These are phyloP conservation scores for Marronus borbonicus DNA, from an alignment of 2,888 invertebrate species.

Conservation along the genomic window DNA sequence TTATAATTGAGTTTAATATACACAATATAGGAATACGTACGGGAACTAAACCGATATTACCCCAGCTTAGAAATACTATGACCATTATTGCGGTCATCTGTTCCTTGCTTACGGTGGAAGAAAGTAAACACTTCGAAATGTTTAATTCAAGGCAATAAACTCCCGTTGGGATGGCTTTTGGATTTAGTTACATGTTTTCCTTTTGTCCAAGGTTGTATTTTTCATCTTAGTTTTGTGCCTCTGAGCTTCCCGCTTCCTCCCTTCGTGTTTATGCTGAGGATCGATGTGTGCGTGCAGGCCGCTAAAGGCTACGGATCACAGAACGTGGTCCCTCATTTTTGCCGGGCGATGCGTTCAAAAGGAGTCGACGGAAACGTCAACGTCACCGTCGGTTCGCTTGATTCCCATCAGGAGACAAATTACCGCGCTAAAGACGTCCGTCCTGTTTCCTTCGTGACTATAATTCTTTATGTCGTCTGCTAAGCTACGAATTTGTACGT, in stretches of 20 bases:
- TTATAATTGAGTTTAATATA: too few relatives aligned
- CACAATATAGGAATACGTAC: too few relatives aligned
- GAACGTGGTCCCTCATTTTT: slow-evolving; percentile 30
- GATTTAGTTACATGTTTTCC: too few relatives aligned
- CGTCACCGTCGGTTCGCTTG: slow-evolving; percentile 24
- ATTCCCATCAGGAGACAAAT: slow-evolving; percentile 32
- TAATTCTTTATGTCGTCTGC: slow-evolving; percentile 15
- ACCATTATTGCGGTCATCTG: too few relatives aligned
- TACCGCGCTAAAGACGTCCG: slow-evolving; percentile 27
- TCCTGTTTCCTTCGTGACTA: slow-evolving; percentile 27
- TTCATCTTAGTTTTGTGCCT: background rate
- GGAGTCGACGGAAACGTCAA: slow-evolving; percentile 31
- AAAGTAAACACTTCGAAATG: too few relatives aligned
- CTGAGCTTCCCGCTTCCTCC: slow-evolving; percentile 2
- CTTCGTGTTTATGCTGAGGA: background rate
- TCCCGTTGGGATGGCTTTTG: too few relatives aligned
- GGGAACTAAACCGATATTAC: too few relatives aligned
- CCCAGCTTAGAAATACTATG: too few relatives aligned
- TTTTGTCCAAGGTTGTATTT: background rate
- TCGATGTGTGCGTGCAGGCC: slow-evolving; percentile 14
- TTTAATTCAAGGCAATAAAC: too few relatives aligned
- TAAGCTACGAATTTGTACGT: background rate
- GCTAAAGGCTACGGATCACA: slow-evolving; percentile 10
- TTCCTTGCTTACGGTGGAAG: too few relatives aligned
- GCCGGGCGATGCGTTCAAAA: slow-evolving; percentile 15